phyloP scores from a whole-genome alignment of 2,888 invertebrate genomes.

The Minunthozetes semirufus region DNA sequence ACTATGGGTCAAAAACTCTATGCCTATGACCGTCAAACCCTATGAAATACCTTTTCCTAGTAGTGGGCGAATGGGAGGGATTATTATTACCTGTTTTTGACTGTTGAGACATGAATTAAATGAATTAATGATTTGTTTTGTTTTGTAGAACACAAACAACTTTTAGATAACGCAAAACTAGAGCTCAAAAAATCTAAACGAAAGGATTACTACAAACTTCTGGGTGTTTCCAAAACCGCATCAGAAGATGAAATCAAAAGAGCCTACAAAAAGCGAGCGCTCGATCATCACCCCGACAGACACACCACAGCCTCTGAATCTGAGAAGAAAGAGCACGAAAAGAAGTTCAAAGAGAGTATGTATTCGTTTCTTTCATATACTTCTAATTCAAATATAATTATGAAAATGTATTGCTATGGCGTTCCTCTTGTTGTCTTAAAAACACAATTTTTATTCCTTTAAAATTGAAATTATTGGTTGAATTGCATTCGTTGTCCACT shows the following conservation, averaged over 20 bases:
- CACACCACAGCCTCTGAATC: constrained; percentile 77
- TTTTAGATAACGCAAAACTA: constrained; percentile 52
- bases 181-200: constrained; percentile 83
- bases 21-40: too few relatives aligned
- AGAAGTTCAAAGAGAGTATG: constrained; percentile 73
- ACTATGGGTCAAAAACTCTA: too few relatives aligned
- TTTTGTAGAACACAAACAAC: constrained; percentile 33
- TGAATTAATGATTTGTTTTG: constrained; percentile 40
- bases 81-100: too few relatives aligned
- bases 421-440: too few relatives aligned
- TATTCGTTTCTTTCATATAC: too few relatives aligned
- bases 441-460: too few relatives aligned
- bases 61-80: too few relatives aligned
- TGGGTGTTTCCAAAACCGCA: constrained; percentile 74
- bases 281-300: constrained; percentile 82
- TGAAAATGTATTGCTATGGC: too few relatives aligned
- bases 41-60: too few relatives aligned
- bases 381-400: too few relatives aligned
- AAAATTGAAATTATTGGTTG: too few relatives aligned
- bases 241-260: constrained; percentile 88
- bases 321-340: constrained; percentile 83
- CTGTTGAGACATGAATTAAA: background rate
- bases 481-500: too few relatives aligned
- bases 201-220: constrained; percentile 92
- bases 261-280: constrained; percentile 81